Evolutionary conservation across 1,140 invertebrate species (phyloP).

Genomic region (Zaprionus capensis): DNA sequence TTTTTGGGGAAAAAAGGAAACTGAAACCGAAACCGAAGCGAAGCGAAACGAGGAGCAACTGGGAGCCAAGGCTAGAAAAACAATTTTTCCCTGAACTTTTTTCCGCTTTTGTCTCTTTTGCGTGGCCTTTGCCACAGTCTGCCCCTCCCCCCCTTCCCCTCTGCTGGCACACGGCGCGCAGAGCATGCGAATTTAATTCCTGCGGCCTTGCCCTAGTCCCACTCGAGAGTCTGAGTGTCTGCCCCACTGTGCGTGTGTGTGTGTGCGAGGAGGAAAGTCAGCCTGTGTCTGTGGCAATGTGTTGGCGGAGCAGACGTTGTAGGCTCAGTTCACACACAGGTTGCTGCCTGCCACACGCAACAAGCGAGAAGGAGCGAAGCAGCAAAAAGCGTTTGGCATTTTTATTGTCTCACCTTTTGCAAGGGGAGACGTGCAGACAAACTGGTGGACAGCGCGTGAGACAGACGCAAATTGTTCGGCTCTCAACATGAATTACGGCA

Average conservation of each 20-base stretch:
- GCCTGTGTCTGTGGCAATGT: constrained; percentile 26
- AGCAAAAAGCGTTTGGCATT: constrained; percentile 32
- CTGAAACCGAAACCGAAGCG: constrained; percentile 32
- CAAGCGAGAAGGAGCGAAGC: constrained; percentile 40
- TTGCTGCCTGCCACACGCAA: constrained; percentile 39
- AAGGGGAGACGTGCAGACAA: background rate
- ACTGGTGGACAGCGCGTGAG: constrained; percentile 3
- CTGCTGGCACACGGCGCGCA: constrained; percentile 57
- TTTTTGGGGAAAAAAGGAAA: constrained; percentile 41
- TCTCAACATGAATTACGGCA: constrained; percentile 72
- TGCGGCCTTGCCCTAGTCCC: constrained; percentile 77
- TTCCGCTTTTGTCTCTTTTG: constrained; percentile 38
- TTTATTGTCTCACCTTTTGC: constrained; percentile 61
- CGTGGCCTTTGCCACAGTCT: constrained; percentile 8
- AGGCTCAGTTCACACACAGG: constrained; percentile 27
- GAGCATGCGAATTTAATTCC: constrained; percentile 69
- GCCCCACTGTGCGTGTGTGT: constrained; percentile 13
- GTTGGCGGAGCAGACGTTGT: constrained; percentile 11
- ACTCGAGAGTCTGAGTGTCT: constrained; percentile 43
- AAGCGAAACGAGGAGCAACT: background rate
- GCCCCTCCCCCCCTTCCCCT: constrained; percentile 26
- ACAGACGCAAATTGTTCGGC: constrained; percentile 68
- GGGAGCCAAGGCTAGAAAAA: constrained; percentile 53
- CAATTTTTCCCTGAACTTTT: constrained; percentile 72
- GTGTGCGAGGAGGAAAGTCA: constrained; percentile 14